A percentile compares a stretch with the other conserved stretches of the same genome.
Evolutionary conservation across 2,888 invertebrate genomes (phyloP).

Genomic region (Pseudococcus jackbeardsleyi): DNA sequence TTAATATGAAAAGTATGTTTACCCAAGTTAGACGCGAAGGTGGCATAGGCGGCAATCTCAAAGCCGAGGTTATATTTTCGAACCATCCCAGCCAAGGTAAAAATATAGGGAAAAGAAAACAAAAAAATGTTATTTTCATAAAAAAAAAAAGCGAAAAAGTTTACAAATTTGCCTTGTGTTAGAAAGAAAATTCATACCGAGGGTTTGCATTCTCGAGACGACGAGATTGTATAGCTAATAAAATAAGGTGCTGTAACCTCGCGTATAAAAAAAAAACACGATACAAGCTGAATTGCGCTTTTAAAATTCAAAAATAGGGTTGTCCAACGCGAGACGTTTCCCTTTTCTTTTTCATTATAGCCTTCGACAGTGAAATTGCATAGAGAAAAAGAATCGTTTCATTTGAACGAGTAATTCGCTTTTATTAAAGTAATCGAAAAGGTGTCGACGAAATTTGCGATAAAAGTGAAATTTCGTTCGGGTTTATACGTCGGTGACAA

Average conservation of each 20-base stretch:
- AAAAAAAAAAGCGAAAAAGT: constrained; percentile 41
- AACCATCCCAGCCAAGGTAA: neutral
- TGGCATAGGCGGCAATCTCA: neutral
- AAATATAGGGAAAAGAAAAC: neutral
- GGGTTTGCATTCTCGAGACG: constrained; percentile 41
- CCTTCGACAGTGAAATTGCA: constrained; percentile 21
- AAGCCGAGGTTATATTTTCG: constrained; percentile 14
- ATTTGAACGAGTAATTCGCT: constrained; percentile 40
- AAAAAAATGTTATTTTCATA: constrained; percentile 50
- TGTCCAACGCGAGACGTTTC: constrained; percentile 1
- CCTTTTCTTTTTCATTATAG: constrained; percentile 8
- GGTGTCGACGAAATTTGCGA: constrained; percentile 40
- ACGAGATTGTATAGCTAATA: constrained; percentile 44
- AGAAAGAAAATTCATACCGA: constrained; percentile 30
- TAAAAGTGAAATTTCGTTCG: constrained; percentile 29
- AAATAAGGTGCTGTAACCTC: constrained; percentile 44
- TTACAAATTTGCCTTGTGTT: constrained; percentile 48
- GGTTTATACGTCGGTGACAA: constrained; percentile 26
- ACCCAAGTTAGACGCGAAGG: neutral
- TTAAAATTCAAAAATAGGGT: constrained; percentile 44
- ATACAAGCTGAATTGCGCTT: constrained; percentile 47
- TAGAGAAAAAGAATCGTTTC: constrained; percentile 23
- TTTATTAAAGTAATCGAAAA: constrained; percentile 49
- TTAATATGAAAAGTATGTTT: constrained; percentile 44
- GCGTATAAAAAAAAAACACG: constrained; percentile 25